Percentiles rank a stretch among this genome's conserved stretches.
phyloP scores from a whole-genome alignment of 2,113 vertebrate species.

The Datnioides undecimradiatus region DNA sequence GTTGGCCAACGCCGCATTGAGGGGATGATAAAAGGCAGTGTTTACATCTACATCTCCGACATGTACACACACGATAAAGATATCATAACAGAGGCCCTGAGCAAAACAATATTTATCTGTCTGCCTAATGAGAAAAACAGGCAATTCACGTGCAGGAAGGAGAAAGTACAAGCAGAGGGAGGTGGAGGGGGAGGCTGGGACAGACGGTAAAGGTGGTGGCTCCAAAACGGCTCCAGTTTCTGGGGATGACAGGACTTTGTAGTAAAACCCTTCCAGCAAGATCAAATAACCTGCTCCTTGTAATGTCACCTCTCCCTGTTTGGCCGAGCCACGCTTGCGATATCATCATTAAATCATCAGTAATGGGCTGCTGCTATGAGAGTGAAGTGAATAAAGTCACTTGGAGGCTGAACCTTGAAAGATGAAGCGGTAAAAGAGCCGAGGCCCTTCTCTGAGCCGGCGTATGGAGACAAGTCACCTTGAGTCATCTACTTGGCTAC shows the following conservation, averaged over 20 bases:
- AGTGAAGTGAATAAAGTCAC: slow-evolving; percentile 31
- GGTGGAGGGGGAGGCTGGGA: not conserved
- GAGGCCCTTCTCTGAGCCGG: slow-evolving; percentile 2
- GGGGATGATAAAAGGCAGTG: slow-evolving; percentile 69
- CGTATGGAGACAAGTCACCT: slow-evolving; percentile 46
- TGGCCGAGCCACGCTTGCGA: slow-evolving; percentile 1
- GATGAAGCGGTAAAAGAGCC: not conserved
- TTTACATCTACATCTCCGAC: slow-evolving; percentile 58
- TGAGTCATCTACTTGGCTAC: slow-evolving; percentile 55
- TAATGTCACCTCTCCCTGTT: not conserved
- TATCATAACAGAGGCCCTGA: slow-evolving; percentile 63
- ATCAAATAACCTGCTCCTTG: slow-evolving; percentile 30
- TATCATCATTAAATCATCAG: slow-evolving; percentile 23
- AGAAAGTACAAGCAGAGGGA: slow-evolving; percentile 5
- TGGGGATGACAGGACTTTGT: slow-evolving; percentile 34
- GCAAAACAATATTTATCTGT: slow-evolving; percentile 56
- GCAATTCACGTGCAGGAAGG: slow-evolving; percentile 4
- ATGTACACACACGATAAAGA: slow-evolving; percentile 74
- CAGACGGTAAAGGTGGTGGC: slow-evolving; percentile 5
- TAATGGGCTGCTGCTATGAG: not conserved
- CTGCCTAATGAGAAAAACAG: slow-evolving; percentile 68
- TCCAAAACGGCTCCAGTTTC: slow-evolving; percentile 38
- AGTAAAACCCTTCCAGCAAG: slow-evolving; percentile 23
- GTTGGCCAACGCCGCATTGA: slow-evolving; percentile 9
- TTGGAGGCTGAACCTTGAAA: slow-evolving; percentile 27